Conservation (phyloP, 2,113 vertebrate genomes). For the Melanerpes formicivorus region DNA sequence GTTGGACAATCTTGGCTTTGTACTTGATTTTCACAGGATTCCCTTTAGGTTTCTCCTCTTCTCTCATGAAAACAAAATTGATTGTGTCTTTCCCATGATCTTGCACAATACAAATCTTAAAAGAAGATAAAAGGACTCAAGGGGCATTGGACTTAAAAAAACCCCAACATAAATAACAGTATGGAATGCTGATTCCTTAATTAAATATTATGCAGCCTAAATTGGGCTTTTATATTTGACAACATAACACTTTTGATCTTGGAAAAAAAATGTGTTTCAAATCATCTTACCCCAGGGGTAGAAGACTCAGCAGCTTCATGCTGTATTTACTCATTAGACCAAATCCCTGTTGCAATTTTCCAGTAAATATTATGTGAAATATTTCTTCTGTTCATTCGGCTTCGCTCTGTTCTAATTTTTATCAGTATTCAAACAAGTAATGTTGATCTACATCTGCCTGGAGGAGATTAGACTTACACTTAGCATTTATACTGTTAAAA, state of each 20-base stretch:
- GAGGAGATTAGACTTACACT: slow-evolving; percentile 27
- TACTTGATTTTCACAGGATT: slow-evolving; percentile 10
- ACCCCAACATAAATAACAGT: slow-evolving; percentile 32
- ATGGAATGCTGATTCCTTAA: slow-evolving; percentile 50
- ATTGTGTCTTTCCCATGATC: slow-evolving; percentile 59
- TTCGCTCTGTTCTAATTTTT: slow-evolving; percentile 55
- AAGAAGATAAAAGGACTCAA: slow-evolving; percentile 59
- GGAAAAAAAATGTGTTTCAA: slow-evolving; percentile 53
- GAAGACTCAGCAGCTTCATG: slow-evolving; percentile 44
- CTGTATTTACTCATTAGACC: slow-evolving; percentile 60
- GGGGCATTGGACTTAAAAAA: slow-evolving; percentile 63
- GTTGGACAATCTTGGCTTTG: not conserved
- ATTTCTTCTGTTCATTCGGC: slow-evolving; percentile 36
- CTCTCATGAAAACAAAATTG: slow-evolving; percentile 19
- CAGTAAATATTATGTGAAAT: slow-evolving; percentile 56
- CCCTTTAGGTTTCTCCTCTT: slow-evolving; percentile 38
- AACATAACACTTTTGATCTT: slow-evolving; percentile 64
- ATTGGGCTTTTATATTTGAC: slow-evolving; percentile 58
- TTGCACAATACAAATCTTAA: slow-evolving; percentile 5
- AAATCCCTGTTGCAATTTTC: slow-evolving; percentile 41
- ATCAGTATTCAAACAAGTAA: slow-evolving; percentile 47
- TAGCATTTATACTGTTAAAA: slow-evolving; percentile 3
- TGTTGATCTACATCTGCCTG: slow-evolving; percentile 19
- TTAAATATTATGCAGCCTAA: slow-evolving; percentile 50
- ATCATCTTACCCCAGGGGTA: slow-evolving; percentile 50